Percentiles rank a stretch among this genome's conserved stretches.
phyloP scores from a whole-genome alignment of 1,140 invertebrate genomes.

The Drosophila lowei region DNA sequence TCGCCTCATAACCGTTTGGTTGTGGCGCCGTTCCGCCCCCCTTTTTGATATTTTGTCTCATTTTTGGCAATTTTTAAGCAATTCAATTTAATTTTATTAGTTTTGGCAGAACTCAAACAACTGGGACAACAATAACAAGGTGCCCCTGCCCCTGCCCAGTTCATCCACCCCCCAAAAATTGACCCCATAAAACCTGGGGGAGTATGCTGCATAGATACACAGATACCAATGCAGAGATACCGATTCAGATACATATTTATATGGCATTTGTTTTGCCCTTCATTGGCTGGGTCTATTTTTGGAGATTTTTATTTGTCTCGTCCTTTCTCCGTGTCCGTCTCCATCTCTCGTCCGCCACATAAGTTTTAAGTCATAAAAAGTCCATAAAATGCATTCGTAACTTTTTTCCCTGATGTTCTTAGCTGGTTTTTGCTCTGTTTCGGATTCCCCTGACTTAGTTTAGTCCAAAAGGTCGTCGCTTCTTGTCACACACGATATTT shows the following conservation, averaged over 20 bases:
- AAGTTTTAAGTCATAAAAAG: slow-evolving; percentile 80
- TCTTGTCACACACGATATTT: slow-evolving; percentile 46
- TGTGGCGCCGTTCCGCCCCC: slow-evolving; percentile 51
- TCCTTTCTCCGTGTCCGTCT: slow-evolving; percentile 24
- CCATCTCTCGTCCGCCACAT: slow-evolving; percentile 58
- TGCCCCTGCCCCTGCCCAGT: slow-evolving; percentile 13
- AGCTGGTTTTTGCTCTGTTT: slow-evolving; percentile 13
- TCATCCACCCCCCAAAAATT: slow-evolving; percentile 11
- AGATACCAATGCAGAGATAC: slow-evolving; percentile 31
- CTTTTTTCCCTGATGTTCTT: slow-evolving; percentile 43
- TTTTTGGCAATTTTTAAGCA: slow-evolving; percentile 82
- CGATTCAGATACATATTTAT: slow-evolving; percentile 66
- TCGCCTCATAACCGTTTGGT: slow-evolving; percentile 67
- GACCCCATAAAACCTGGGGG: slow-evolving; percentile 66
- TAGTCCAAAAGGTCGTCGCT: slow-evolving; percentile 4
- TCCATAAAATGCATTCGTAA: slow-evolving; percentile 78
- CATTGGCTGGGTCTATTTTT: slow-evolving; percentile 57
- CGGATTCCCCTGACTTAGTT: slow-evolving; percentile 23
- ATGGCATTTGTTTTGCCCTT: slow-evolving; percentile 73
- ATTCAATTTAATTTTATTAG: slow-evolving; percentile 82
- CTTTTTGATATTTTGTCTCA: slow-evolving; percentile 66
- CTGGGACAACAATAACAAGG: slow-evolving; percentile 74
- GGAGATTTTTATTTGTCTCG: slow-evolving; percentile 33
- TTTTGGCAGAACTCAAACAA: slow-evolving; percentile 79
- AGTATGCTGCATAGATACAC: slow-evolving; percentile 42